Conservation (phyloP, 1,140 invertebrate species). For the Dermatophagoides farinae region DNA sequence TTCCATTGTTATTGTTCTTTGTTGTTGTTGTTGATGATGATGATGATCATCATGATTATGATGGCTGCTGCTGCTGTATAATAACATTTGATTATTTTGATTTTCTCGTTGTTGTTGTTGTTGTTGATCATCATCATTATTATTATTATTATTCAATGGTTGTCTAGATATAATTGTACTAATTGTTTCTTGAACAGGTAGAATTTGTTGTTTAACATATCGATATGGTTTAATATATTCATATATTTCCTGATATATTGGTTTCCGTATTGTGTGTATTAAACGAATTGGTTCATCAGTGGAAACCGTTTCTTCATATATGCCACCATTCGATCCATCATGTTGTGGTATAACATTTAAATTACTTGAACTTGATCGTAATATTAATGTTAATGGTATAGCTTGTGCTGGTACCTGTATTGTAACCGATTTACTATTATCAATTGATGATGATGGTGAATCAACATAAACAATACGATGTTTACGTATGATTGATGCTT, state of each 20-base stretch:
- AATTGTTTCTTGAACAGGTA: neutral
- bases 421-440: no score
- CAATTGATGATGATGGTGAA: no score
- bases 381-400: neutral
- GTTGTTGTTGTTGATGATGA: no score
- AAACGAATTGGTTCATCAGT: neutral
- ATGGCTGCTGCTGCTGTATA: no score
- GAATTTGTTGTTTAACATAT: conserved; percentile 1
- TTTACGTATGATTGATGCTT: no score
- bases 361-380: neutral
- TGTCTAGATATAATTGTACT: neutral
- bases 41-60: no score
- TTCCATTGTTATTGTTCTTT: no score
- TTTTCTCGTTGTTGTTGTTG: no score
- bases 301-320: neutral
- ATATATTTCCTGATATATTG: neutral
- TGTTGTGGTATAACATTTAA: neutral
- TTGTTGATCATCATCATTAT: no score
- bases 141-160: no score
- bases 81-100: no score
- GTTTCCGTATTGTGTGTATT: neutral
- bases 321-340: neutral
- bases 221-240: neutral
- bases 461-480: no score
- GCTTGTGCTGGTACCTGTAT: neutral